Conservation (phyloP, 2,888 invertebrate genomes). For the Protula sp. region DNA sequence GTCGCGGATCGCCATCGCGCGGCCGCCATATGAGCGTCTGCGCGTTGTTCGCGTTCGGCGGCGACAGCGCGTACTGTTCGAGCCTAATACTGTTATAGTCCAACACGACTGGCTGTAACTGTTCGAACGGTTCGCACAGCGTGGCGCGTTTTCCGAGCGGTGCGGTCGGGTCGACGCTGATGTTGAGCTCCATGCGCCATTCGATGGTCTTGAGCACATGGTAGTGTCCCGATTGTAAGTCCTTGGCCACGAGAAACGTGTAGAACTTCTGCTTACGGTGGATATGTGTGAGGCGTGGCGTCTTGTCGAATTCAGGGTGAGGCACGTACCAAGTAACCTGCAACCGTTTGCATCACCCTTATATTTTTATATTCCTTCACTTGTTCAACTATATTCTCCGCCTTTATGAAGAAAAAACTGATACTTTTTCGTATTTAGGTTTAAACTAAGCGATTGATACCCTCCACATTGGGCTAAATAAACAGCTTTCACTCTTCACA, state of each 20-base stretch:
- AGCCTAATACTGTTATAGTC: constrained; percentile 3
- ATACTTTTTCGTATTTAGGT: too few species aligned
- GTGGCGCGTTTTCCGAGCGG: constrained; percentile 44
- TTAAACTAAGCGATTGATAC: too few species aligned
- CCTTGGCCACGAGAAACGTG: constrained; percentile 51
- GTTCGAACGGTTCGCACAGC: constrained; percentile 23
- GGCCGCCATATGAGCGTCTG: constrained; percentile 52
- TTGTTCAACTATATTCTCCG: too few species aligned
- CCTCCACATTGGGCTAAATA: too few species aligned
- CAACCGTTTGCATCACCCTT: too few species aligned
- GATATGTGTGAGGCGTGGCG: constrained; percentile 48
- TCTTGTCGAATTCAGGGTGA: constrained; percentile 40
- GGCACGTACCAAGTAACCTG: constrained; percentile 50
- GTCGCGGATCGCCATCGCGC: constrained; percentile 32
- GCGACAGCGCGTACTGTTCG: constrained; percentile 12
- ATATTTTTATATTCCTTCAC: too few species aligned
- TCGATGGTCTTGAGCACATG: constrained; percentile 45
- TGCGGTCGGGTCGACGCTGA: constrained; percentile 43
- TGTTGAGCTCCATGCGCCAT: constrained; percentile 49
- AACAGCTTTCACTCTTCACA: too few species aligned
- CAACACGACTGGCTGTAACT: constrained; percentile 16
- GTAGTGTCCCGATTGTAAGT: constrained; percentile 42
- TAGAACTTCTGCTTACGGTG: constrained; percentile 51
- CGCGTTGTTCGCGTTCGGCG: constrained; percentile 36
- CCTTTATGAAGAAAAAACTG: too few species aligned